Evolutionary conservation across 2,113 vertebrate genomes (phyloP).

Genomic region (Microcebus tavaratra): DNA sequence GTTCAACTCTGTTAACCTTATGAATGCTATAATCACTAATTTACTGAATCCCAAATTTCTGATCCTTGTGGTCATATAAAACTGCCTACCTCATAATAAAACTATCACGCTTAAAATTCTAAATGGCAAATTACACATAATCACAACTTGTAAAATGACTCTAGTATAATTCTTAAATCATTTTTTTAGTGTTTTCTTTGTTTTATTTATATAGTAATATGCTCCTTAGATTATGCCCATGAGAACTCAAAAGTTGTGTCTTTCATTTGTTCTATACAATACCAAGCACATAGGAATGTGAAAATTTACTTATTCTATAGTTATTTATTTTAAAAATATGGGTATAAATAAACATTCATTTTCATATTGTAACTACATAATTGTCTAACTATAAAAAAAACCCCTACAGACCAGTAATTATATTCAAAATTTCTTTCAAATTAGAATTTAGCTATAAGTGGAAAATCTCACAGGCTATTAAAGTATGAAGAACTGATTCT

Average conservation of each 20-base stretch:
- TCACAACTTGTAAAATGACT: not conserved
- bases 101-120: not conserved
- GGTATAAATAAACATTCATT: not conserved
- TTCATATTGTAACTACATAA: not conserved
- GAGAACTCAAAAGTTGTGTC: not conserved
- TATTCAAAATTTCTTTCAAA: not conserved
- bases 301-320: not conserved
- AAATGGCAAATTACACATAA: constrained; percentile 20
- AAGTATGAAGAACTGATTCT: not conserved
- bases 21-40: constrained; percentile 15
- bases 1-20: constrained; percentile 24
- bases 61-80: constrained; percentile 11
- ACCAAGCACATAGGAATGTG: not conserved
- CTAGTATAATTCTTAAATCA: not conserved
- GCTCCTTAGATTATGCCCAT: not conserved
- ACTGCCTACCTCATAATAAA: not conserved
- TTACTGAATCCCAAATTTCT: constrained; percentile 11
- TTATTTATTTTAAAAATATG: not conserved
- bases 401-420: not conserved
- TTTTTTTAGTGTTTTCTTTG: not conserved
- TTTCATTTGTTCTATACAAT: not conserved
- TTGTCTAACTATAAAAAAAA: not conserved
- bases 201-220: not conserved
- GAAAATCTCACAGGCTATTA: not conserved
- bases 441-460: not conserved